Percentiles rank a stretch among this genome's conserved stretches.
Evolutionary conservation across 2,113 vertebrate genomes (phyloP).

Genomic region (Dendrocopos noguchii): DNA sequence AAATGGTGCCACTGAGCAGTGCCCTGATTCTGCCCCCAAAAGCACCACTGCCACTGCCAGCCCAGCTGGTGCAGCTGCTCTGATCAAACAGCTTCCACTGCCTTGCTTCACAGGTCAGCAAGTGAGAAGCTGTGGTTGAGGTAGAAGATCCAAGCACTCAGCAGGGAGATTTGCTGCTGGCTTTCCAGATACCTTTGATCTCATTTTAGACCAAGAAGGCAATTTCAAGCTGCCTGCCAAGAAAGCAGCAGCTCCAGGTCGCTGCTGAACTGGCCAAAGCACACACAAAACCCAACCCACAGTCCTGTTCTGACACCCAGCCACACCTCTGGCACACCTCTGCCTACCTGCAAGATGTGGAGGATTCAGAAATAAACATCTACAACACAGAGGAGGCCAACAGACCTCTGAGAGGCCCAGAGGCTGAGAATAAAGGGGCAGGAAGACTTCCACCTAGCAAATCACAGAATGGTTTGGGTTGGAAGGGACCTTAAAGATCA

Average conservation of each 20-base stretch:
- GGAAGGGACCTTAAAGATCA: no score
- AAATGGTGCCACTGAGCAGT: no score
- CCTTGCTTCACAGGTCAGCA: accelerated
- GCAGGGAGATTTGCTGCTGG: not conserved
- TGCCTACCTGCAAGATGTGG: accelerated
- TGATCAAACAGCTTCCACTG: not conserved
- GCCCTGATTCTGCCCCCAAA: not conserved
- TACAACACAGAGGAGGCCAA: not conserved
- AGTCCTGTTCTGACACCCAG: not conserved
- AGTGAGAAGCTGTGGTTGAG: accelerated
- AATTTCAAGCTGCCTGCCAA: not conserved
- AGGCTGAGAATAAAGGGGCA: no score
- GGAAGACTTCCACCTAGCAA: not conserved
- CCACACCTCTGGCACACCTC: accelerated
- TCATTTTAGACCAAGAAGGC: not conserved
- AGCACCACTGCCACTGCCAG: accelerated
- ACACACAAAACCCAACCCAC: no score
- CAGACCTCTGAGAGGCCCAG: accelerated
- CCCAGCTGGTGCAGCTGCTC: not conserved
- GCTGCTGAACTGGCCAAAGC: not conserved
- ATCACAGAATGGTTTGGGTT: not conserved
- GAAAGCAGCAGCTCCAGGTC: not conserved
- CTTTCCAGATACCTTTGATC: not conserved
- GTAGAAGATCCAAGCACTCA: not conserved
- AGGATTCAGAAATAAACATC: not conserved